phyloP scores from a whole-genome alignment of 2,888 invertebrate species.

The Desoria tigrina region DNA sequence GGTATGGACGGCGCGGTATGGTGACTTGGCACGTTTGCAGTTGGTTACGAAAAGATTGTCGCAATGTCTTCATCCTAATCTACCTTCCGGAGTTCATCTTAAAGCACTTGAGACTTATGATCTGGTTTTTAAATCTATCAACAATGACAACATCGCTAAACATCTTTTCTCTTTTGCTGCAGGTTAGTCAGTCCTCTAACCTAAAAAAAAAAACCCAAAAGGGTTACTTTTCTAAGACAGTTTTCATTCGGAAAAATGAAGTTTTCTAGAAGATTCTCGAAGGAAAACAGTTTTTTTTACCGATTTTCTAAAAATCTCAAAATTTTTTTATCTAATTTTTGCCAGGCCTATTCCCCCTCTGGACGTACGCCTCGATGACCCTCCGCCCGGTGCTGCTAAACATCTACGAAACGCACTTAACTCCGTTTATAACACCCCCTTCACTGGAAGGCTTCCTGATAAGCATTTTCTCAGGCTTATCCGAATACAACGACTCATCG shows the following conservation, averaged over 20 bases:
- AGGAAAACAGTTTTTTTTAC: neutral
- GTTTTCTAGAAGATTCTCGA: no score
- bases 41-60: slow-evolving; percentile 86
- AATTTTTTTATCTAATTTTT: slow-evolving; percentile 22
- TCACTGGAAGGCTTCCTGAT: slow-evolving; percentile 84
- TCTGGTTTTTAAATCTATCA: slow-evolving; percentile 82
- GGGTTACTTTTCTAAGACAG: no score
- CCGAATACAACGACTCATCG: slow-evolving; percentile 61
- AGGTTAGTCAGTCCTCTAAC: neutral
- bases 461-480: slow-evolving; percentile 82
- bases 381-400: slow-evolving; percentile 78
- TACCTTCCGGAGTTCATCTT: slow-evolving; percentile 87
- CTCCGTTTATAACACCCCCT: slow-evolving; percentile 71
- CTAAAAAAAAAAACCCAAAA: no score
- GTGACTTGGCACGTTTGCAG: slow-evolving; percentile 80
- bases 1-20: slow-evolving; percentile 64
- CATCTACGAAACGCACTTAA: slow-evolving; percentile 85
- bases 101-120: slow-evolving; percentile 90
- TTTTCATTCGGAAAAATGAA: no score
- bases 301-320: no score
- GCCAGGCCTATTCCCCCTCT: slow-evolving; percentile 80
- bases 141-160: neutral
- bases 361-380: slow-evolving; percentile 85
- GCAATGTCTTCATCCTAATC: slow-evolving; percentile 89
- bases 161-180: slow-evolving; percentile 3